Evolutionary conservation across 1,140 invertebrate species (phyloP).

Genomic region (Drosophila punjabiensis): DNA sequence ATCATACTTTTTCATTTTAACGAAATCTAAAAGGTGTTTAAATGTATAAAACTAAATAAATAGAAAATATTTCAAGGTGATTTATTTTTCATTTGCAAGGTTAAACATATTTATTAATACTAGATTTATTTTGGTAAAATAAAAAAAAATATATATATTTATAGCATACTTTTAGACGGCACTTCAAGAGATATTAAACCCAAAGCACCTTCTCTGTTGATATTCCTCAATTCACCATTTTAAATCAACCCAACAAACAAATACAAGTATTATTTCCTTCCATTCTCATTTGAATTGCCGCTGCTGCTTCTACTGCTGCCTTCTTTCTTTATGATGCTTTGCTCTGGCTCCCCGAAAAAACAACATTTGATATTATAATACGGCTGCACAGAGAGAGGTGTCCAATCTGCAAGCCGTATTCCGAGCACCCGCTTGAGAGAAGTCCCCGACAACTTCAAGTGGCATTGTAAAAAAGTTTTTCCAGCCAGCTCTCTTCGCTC

Average conservation of each 20-base stretch:
- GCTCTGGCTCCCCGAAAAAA: neutral
- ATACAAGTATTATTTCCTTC: neutral
- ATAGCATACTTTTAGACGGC: neutral
- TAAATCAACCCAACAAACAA: neutral
- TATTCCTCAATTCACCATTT: neutral
- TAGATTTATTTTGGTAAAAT: too few relatives aligned
- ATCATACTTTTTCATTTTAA: too few relatives aligned
- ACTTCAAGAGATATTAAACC: too few relatives aligned
- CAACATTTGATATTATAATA: constrained; percentile 39
- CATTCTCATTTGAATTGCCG: neutral
- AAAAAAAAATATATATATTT: neutral
- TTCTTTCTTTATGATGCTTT: neutral
- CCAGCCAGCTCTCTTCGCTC: constrained; percentile 35
- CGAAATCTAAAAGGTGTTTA: neutral
- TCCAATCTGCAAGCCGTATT: constrained; percentile 22
- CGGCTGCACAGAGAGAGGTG: constrained; percentile 6
- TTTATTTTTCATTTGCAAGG: neutral
- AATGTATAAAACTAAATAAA: neutral
- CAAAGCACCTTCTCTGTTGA: neutral
- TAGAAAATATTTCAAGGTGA: neutral
- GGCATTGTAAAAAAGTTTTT: constrained; percentile 68
- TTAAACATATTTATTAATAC: neutral
- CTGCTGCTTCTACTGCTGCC: neutral
- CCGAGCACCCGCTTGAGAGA: constrained; percentile 24
- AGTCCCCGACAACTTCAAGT: constrained; percentile 57